Percentiles rank a stretch among this genome's conserved stretches.
phyloP scores from a whole-genome alignment of 2,888 invertebrate genomes.

The Eupithecia vulgata region DNA sequence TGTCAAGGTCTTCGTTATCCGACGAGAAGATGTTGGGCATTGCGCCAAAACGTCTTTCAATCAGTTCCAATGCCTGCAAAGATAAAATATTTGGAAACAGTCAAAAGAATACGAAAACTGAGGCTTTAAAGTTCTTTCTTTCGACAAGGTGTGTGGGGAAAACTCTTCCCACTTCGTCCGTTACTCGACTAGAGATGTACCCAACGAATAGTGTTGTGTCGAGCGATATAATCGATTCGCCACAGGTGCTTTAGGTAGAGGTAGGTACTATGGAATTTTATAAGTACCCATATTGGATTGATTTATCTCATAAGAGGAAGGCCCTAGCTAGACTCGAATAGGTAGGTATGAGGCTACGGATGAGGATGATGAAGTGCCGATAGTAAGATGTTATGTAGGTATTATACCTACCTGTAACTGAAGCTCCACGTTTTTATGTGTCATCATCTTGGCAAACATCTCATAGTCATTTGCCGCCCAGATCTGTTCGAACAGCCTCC shows the following conservation, averaged over 20 bases:
- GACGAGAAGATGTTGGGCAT: conserved; percentile 86
- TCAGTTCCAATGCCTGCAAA: conserved; percentile 90
- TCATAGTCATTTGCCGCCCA: conserved; percentile 97
- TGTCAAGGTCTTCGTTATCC: conserved; percentile 67
- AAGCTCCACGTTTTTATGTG: conserved; percentile 94
- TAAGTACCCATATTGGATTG: not conserved
- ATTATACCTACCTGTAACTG: conserved; percentile 85
- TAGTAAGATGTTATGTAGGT: not conserved
- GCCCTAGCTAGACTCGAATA: not conserved
- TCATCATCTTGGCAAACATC: conserved; percentile 96
- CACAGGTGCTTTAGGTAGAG: not conserved
- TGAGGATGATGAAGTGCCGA: not conserved
- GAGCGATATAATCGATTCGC: too few relatives aligned
- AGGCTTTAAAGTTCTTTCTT: not conserved
- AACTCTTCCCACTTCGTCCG: too few relatives aligned
- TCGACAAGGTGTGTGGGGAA: too few relatives aligned
- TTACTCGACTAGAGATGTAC: too few relatives aligned
- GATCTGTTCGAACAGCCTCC: conserved; percentile 88
- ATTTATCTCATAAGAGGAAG: not conserved
- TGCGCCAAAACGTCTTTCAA: conserved; percentile 90
- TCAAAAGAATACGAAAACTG: not conserved
- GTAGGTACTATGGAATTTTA: not conserved
- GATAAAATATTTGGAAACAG: not conserved
- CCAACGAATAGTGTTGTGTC: too few relatives aligned
- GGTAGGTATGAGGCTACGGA: not conserved